A percentile compares a stretch with the other conserved stretches of the same genome.
These are phyloP conservation scores for Periophthalmus modestus DNA, from an alignment of 2,113 vertebrate genomes.

Conservation along the genomic window DNA sequence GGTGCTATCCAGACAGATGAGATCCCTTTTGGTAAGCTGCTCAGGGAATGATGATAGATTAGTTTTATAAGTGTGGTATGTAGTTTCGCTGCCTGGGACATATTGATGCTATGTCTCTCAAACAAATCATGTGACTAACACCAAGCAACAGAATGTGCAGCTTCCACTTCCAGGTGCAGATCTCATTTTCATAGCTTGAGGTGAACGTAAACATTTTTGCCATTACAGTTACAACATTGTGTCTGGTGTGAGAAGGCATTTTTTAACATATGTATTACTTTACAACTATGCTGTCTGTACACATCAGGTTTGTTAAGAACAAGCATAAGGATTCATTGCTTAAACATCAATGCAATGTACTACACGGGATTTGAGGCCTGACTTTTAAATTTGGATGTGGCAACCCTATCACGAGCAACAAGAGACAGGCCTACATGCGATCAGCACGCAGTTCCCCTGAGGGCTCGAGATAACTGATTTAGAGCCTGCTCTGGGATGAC, in stretches of 20 bases:
- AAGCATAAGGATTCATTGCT: slow-evolving; percentile 32
- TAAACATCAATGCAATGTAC: slow-evolving; percentile 33
- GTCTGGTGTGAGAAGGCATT: neutral
- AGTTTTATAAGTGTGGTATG: slow-evolving; percentile 52
- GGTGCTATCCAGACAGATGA: slow-evolving; percentile 25
- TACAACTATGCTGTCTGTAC: neutral
- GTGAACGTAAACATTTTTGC: slow-evolving; percentile 7
- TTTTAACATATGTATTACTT: neutral
- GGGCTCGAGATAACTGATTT: slow-evolving; percentile 76
- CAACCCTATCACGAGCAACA: slow-evolving; percentile 72
- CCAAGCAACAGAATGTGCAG: slow-evolving; percentile 9
- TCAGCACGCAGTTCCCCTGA: slow-evolving; percentile 70
- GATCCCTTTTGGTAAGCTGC: slow-evolving; percentile 32
- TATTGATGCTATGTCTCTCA: slow-evolving; percentile 31
- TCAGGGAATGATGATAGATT: slow-evolving; percentile 38
- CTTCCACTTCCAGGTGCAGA: slow-evolving; percentile 26
- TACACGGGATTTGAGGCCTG: slow-evolving; percentile 48
- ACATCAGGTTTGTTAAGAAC: slow-evolving; percentile 3
- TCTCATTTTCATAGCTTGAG: slow-evolving; percentile 21
- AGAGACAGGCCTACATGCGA: slow-evolving; percentile 70
- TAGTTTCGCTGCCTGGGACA: slow-evolving; percentile 37
- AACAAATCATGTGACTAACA: slow-evolving; percentile 40
- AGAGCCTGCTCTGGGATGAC: slow-evolving; percentile 72
- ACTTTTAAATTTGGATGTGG: slow-evolving; percentile 65
- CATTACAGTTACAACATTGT: slow-evolving; percentile 23